A percentile compares a stretch with the other conserved stretches of the same genome.
Conservation (phyloP, 2,113 vertebrate genomes). For the Carassius gibelio region DNA sequence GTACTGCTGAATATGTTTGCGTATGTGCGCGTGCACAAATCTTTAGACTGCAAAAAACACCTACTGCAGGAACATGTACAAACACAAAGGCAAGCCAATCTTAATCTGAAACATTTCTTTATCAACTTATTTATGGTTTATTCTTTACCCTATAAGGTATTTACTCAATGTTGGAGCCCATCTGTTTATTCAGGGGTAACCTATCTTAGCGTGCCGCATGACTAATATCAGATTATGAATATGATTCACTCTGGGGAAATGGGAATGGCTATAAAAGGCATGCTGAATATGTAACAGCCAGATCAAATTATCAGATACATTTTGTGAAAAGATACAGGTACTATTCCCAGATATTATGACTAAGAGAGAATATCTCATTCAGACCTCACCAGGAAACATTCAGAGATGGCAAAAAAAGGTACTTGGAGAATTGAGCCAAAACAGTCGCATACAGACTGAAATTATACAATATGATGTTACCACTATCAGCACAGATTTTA, state of each 20-base stretch:
- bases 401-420: background rate
- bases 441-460: too few relatives aligned
- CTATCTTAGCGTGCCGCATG: slow-evolving; percentile 2
- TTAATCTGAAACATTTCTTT: background rate
- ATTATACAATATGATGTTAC: background rate
- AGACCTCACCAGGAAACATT: slow-evolving; percentile 7
- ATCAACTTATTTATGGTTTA: background rate
- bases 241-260: slow-evolving; percentile 31
- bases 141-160: slow-evolving; percentile 20
- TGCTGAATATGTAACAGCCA: slow-evolving; percentile 26
- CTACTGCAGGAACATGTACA: background rate
- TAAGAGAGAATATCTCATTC: slow-evolving; percentile 10
- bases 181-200: slow-evolving; percentile 23
- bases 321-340: slow-evolving; percentile 17
- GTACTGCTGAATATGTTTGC: background rate
- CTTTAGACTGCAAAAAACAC: background rate
- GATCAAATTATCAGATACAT: slow-evolving; percentile 17
- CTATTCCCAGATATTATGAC: slow-evolving; percentile 23
- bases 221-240: slow-evolving; percentile 42
- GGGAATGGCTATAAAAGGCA: slow-evolving; percentile 23
- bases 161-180: slow-evolving; percentile 8
- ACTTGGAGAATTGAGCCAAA: background rate
- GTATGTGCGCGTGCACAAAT: background rate
- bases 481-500: too few relatives aligned
- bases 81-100: background rate